Percentiles rank a stretch among this genome's conserved stretches.
Conservation (phyloP, 2,113 vertebrate genomes). For the Murina feae region DNA sequence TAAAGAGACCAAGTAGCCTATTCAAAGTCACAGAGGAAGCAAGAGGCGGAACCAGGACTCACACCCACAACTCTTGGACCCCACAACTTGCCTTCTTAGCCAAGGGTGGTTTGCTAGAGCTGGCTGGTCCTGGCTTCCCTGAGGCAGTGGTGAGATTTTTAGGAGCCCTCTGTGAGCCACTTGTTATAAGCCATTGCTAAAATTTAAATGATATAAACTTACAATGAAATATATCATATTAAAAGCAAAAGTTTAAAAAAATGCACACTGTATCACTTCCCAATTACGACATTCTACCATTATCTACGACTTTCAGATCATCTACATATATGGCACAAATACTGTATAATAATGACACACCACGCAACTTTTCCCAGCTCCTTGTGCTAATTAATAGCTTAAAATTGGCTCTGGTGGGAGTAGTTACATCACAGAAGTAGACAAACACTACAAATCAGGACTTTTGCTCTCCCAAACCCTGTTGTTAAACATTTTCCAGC, state of each 20-base stretch:
- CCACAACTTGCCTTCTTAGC: neutral
- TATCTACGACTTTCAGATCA: neutral
- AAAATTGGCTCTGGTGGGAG: neutral
- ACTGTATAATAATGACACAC: rapidly evolving
- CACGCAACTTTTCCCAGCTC: neutral
- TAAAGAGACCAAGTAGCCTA: neutral
- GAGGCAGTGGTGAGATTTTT: neutral
- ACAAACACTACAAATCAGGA: neutral
- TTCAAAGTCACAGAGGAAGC: neutral
- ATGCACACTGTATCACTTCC: neutral
- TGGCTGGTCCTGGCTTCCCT: neutral
- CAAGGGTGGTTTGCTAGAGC: rapidly evolving
- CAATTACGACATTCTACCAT: neutral
- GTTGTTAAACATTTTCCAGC: neutral
- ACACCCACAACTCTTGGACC: neutral
- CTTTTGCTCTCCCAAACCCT: rapidly evolving
- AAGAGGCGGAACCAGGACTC: neutral
- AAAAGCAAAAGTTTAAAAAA: neutral
- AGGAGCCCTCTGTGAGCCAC: neutral
- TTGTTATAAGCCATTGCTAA: neutral
- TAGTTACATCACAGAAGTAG: neutral
- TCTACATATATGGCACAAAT: neutral
- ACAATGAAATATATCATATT: neutral
- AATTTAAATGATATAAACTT: neutral
- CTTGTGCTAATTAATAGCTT: rapidly evolving